Percentiles rank a stretch among this genome's conserved stretches.
phyloP scores from a whole-genome alignment of 2,888 invertebrate species.

The Frankliniella intonsa region DNA sequence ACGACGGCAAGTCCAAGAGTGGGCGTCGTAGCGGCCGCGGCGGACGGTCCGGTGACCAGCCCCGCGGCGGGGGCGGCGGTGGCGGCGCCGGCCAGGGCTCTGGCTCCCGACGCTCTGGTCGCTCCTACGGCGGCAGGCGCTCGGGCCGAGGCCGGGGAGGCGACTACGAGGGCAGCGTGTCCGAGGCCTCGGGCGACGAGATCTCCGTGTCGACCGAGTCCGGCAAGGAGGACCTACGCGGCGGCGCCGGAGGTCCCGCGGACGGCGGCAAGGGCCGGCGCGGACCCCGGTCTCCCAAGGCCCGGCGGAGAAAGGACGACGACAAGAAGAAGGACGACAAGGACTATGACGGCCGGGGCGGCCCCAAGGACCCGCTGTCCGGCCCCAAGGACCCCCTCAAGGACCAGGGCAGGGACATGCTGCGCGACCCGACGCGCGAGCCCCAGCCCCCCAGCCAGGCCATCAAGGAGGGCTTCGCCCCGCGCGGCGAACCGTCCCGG shows the following conservation, averaged over 20 bases:
- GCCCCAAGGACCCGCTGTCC: not conserved
- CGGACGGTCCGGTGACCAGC: slow-evolving; percentile 37
- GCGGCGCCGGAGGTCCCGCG: slow-evolving; percentile 27
- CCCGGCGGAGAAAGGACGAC: slow-evolving; percentile 33
- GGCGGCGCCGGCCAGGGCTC: slow-evolving; percentile 38
- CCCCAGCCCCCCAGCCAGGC: slow-evolving; percentile 44
- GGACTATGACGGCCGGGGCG: slow-evolving; percentile 50
- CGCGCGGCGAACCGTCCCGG: slow-evolving; percentile 82
- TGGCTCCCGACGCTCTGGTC: slow-evolving; percentile 35
- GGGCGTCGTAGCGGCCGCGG: slow-evolving; percentile 40
- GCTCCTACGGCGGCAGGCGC: slow-evolving; percentile 33
- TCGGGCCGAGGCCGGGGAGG: slow-evolving; percentile 42
- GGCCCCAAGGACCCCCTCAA: slow-evolving; percentile 34
- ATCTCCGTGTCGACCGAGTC: slow-evolving; percentile 55
- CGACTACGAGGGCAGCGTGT: slow-evolving; percentile 55
- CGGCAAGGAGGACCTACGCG: slow-evolving; percentile 50
- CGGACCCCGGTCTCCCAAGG: not conserved
- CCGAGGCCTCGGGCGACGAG: slow-evolving; percentile 71
- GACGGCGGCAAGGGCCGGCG: slow-evolving; percentile 20
- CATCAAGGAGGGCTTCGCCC: slow-evolving; percentile 67
- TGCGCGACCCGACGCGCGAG: slow-evolving; percentile 32
- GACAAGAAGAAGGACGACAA: slow-evolving; percentile 40
- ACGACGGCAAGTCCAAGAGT: slow-evolving; percentile 31
- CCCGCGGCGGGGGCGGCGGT: slow-evolving; percentile 36
- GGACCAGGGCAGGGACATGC: slow-evolving; percentile 40